Evolutionary conservation across 2,113 vertebrate species (phyloP).

Genomic region (Alaudala cheleensis): DNA sequence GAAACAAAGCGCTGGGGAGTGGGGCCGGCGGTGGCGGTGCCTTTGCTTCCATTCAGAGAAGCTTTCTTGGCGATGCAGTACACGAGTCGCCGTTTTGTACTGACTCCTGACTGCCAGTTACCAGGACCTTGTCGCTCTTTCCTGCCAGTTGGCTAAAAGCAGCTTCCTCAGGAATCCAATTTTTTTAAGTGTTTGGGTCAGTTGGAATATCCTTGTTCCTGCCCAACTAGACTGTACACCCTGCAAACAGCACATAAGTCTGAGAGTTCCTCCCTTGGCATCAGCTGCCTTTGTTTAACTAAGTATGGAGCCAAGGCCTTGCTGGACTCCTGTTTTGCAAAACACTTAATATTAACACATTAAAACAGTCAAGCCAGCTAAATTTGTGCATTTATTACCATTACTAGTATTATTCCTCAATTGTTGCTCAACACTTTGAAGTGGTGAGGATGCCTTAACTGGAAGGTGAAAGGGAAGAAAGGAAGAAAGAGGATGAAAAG

Average conservation of each 20-base stretch:
- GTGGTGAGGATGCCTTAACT: neutral
- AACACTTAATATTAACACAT: neutral
- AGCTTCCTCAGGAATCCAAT: neutral
- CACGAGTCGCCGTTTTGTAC: neutral
- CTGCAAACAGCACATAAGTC: fast-evolving
- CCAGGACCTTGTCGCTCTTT: neutral
- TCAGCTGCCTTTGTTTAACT: neutral
- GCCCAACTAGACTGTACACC: neutral
- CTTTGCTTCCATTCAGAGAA: neutral
- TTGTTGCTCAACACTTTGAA: fast-evolving
- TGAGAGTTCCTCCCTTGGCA: neutral
- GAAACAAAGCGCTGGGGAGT: neutral
- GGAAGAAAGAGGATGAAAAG: neutral
- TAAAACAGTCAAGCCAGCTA: neutral
- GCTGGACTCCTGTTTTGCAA: neutral
- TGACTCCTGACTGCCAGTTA: neutral
- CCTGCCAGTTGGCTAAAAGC: neutral
- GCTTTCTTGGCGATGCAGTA: neutral
- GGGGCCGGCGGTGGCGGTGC: neutral
- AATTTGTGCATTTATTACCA: neutral
- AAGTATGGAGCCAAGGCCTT: neutral
- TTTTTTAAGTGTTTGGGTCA: neutral
- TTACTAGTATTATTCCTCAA: neutral
- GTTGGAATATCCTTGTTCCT: neutral
- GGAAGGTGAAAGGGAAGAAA: neutral